Base-by-base conservation (phyloP, 1,140 invertebrate genomes). In the Drosophila takahashii region DNA sequence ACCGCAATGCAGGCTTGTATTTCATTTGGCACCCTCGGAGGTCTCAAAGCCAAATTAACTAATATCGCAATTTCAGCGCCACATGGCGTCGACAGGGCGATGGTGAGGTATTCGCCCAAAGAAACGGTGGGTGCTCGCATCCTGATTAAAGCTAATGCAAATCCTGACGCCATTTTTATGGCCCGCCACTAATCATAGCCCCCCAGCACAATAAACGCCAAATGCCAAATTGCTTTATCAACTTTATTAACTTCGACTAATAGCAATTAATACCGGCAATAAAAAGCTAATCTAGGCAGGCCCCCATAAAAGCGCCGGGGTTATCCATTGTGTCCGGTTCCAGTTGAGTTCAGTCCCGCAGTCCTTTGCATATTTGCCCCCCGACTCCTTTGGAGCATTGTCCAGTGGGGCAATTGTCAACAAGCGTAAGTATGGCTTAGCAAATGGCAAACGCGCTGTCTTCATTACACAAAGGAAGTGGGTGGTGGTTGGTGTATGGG, bases 221-320 rank as follows among this genome's bases (percentile, higher is more conserved):
- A 89, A 90, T 78, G 85, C 80, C 77, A 89, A 89, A 89, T 89
- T 89, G 85, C 84, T 90, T 89, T 89, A 89, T 89, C 85, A 89
- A 89, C 77, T 89, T 90, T 89, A 89, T 89, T 89, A 89, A 89
- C 77, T 89, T 89, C 73, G 80, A 90, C 84, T 89, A 89, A 89
- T 89, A 84, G 85, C 84, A 89, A 89, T 89, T 89, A 89, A 89
- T 90, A 84, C 85, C 85, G 67, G 80, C 80, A 89, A 90, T 89
- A 89, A 89, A 89, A 89, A 89, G 72, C 84, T 89, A 89, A 84
- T 89, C 84, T 89, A 80, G 81, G 77, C 76, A 54, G 67, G 48
- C 54, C 54, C 39, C 61, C 79, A 84, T 81, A 86, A 87, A 87
- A 80, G 50, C 34, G 51, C 47, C 77, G 29, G 66, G 64, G 41